Evolutionary conservation across 1,140 invertebrate genomes (phyloP).

Genomic region (Pseudomyrmex flavicornis): DNA sequence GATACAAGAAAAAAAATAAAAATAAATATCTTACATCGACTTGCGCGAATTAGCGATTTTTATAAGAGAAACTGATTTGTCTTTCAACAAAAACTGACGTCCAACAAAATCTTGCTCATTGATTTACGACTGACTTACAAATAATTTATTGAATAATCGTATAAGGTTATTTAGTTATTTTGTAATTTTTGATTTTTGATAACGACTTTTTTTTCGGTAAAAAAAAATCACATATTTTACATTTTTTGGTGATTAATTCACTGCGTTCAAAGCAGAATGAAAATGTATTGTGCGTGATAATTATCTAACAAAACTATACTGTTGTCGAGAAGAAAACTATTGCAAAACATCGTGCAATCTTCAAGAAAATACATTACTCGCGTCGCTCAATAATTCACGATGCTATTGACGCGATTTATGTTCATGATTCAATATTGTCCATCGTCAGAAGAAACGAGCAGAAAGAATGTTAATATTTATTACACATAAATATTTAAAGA

Average conservation of each 20-base stretch:
- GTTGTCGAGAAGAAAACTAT: neutral
- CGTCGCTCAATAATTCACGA: neutral
- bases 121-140: no score
- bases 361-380: conserved; percentile 4
- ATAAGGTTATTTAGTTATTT: no score
- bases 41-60: conserved; percentile 36
- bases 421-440: neutral
- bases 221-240: no score
- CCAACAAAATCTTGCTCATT: neutral
- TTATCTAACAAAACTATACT: neutral
- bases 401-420: neutral
- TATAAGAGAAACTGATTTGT: neutral
- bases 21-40: no score
- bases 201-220: no score
- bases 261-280: neutral
- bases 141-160: no score
- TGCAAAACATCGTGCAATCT: neutral
- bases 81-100: neutral
- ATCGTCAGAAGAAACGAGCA: neutral
- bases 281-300: no score
- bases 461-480: no score
- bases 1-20: no score
- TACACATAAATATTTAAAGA: no score
- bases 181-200: no score
- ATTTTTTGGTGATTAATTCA: neutral